A percentile compares a stretch with the other conserved stretches of the same genome.
Conservation (phyloP, 2,113 vertebrate genomes). For the Asarcornis scutulata region DNA sequence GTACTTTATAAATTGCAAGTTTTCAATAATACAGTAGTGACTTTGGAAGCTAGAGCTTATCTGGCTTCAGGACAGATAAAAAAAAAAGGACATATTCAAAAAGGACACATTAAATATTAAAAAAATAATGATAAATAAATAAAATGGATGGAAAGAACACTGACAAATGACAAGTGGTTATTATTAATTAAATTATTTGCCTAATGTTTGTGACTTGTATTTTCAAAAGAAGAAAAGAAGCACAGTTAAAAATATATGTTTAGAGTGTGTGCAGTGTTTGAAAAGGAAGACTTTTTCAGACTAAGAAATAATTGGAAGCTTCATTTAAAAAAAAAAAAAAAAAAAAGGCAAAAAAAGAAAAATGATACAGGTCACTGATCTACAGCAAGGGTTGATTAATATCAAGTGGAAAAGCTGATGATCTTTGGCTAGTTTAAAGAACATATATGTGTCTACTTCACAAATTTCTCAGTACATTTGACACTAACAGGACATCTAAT, state of each 20-base stretch:
- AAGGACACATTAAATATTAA: background rate
- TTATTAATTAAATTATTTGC: background rate
- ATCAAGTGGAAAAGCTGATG: background rate
- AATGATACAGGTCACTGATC: background rate
- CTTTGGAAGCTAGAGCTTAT: background rate
- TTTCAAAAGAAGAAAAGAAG: background rate
- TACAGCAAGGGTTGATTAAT: background rate
- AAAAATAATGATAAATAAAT: background rate
- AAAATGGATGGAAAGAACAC: background rate
- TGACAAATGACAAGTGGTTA: background rate
- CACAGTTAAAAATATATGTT: background rate
- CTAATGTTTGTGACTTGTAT: background rate
- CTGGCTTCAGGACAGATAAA: background rate
- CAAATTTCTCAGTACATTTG: background rate
- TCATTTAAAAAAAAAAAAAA: background rate
- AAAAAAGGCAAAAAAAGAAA: background rate
- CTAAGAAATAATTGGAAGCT: background rate
- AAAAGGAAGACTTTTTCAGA: background rate
- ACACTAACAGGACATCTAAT: background rate
- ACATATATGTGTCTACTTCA: background rate
- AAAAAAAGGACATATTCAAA: background rate
- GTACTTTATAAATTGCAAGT: background rate
- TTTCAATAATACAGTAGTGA: background rate
- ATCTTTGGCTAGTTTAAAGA: background rate
- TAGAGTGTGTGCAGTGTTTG: background rate